Evolutionary conservation across 2,113 vertebrate species (phyloP).

Genomic region (Pogona vitticeps): DNA sequence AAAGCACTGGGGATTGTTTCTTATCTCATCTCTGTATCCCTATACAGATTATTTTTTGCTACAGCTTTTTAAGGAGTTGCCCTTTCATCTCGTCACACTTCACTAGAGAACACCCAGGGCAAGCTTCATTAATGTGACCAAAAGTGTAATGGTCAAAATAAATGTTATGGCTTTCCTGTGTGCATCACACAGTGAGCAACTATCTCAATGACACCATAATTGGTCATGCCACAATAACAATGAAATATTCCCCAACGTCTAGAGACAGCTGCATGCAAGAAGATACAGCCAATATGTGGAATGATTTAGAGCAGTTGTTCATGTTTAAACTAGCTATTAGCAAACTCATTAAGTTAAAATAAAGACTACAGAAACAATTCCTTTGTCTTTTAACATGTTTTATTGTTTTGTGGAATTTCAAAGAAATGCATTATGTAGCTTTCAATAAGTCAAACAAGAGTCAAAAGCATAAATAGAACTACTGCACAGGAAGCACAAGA

Average conservation of each 20-base stretch:
- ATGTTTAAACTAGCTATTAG: neutral
- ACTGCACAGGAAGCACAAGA: slow-evolving; percentile 9
- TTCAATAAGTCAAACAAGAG: neutral
- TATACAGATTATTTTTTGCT: neutral
- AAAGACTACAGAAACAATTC: neutral
- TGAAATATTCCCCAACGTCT: neutral
- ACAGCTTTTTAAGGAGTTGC: neutral
- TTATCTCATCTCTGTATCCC: neutral
- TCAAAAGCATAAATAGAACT: neutral
- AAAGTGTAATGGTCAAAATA: neutral
- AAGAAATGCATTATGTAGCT: neutral
- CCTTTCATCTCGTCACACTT: neutral
- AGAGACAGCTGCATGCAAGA: neutral
- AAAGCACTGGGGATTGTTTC: neutral
- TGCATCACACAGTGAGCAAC: neutral
- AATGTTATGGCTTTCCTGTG: neutral
- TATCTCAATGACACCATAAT: neutral
- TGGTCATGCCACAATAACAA: neutral
- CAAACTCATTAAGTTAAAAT: slow-evolving; percentile 4
- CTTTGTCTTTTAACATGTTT: slow-evolving; percentile 11
- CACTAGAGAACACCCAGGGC: neutral
- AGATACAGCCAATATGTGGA: neutral
- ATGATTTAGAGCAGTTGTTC: neutral
- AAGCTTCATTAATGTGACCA: neutral
- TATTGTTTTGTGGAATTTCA: slow-evolving; percentile 8